Evolutionary conservation across 92 coral and sea anemone genomes (phyloP).

Genomic region (Actinernus sp.): DNA sequence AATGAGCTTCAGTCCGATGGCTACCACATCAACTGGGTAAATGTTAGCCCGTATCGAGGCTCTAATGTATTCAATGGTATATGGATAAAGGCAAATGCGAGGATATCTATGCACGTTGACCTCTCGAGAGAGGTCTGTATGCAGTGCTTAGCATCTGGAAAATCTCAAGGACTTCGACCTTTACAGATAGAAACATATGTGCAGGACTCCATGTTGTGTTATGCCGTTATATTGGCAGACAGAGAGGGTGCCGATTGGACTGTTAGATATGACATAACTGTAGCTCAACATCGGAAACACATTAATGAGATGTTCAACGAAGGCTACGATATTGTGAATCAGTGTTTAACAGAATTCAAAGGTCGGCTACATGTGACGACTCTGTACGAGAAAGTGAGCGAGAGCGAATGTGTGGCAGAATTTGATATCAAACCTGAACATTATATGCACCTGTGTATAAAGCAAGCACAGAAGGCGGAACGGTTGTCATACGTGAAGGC

Average conservation of each 20-base stretch:
- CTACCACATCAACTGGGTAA: slow-evolving; percentile 20
- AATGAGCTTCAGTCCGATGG: slow-evolving; percentile 9
- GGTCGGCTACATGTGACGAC: slow-evolving; percentile 38
- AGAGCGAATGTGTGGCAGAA: slow-evolving; percentile 31
- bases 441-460: slow-evolving; percentile 27
- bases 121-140: not conserved
- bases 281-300: slow-evolving; percentile 29
- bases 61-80: not conserved
- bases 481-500: slow-evolving; percentile 30
- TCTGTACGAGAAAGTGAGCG: slow-evolving; percentile 15
- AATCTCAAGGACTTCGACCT: slow-evolving; percentile 15
- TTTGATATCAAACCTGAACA: slow-evolving; percentile 46
- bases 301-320: slow-evolving; percentile 19
- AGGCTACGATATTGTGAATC: slow-evolving; percentile 22
- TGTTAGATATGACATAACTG: slow-evolving; percentile 19
- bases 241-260: slow-evolving; percentile 4
- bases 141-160: not conserved
- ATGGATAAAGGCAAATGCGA: not conserved
- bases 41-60: not conserved
- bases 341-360: slow-evolving; percentile 33
- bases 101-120: too few species aligned
- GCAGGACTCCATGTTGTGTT: slow-evolving; percentile 11
- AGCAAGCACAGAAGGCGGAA: slow-evolving; percentile 14
- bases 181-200: slow-evolving; percentile 35
- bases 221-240: slow-evolving; percentile 14